A percentile compares a stretch with the other conserved stretches of the same genome.
These are phyloP conservation scores for Gulo gulo DNA, from an alignment of 2,113 vertebrate genomes.

Conservation along the genomic window DNA sequence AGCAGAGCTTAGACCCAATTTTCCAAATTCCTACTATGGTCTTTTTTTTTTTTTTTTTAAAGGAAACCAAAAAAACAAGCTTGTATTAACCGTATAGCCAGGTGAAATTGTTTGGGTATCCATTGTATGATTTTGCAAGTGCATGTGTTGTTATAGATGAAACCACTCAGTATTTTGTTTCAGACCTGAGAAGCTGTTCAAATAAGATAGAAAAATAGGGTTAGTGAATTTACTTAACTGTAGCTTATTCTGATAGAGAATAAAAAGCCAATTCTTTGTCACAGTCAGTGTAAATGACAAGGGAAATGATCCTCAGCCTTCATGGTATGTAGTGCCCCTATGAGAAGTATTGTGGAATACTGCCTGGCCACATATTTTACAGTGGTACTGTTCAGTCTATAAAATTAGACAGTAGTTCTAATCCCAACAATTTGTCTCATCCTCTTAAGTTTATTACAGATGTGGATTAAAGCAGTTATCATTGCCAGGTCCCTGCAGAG, in stretches of 20 bases:
- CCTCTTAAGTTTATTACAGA: neutral
- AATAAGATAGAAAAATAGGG: neutral
- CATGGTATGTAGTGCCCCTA: neutral
- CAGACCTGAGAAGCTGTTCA: neutral
- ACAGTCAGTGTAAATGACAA: neutral
- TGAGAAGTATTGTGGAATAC: neutral
- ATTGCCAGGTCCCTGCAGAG: neutral
- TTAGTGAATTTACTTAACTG: neutral
- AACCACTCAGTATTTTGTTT: neutral
- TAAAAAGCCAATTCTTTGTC: neutral
- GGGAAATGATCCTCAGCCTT: neutral
- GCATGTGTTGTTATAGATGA: neutral
- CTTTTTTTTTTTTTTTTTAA: neutral
- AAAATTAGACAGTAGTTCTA: neutral
- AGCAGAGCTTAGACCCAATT: neutral
- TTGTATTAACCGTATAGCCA: neutral
- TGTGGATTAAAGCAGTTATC: neutral
- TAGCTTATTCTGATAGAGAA: neutral
- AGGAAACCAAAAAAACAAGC: neutral
- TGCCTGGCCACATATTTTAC: neutral
- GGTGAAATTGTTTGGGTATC: neutral
- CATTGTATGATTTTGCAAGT: neutral
- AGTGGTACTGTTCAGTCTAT: neutral
- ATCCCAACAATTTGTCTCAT: neutral
- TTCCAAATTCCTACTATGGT: neutral